These are phyloP conservation scores for Chloebia gouldiae DNA, from an alignment of 2,113 vertebrate genomes.

Conservation along the genomic window DNA sequence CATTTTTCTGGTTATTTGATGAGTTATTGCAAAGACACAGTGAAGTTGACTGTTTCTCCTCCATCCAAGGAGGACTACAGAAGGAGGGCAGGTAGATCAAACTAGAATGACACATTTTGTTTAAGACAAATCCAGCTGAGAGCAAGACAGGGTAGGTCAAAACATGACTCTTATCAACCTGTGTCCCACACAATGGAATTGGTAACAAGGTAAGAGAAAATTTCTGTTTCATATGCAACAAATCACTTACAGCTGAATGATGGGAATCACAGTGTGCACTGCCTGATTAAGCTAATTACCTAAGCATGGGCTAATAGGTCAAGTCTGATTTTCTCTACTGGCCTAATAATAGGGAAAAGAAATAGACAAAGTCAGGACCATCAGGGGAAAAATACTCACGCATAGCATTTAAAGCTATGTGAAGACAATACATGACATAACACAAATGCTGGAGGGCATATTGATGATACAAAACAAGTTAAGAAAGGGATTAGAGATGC, in stretches of 20 bases:
- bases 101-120: background rate
- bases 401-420: background rate
- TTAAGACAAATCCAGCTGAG: background rate
- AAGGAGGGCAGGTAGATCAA: background rate
- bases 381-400: background rate
- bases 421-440: background rate
- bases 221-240: background rate
- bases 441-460: background rate
- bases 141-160: background rate
- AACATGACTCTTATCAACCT: background rate
- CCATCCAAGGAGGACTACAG: background rate
- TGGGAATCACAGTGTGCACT: background rate
- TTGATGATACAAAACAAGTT: background rate
- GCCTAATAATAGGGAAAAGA: background rate
- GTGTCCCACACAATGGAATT: background rate
- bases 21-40: background rate
- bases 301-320: background rate
- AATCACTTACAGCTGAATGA: background rate
- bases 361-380: background rate
- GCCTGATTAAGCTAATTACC: background rate
- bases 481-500: background rate
- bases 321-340: background rate
- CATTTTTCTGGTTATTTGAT: background rate
- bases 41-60: background rate
- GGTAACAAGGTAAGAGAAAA: background rate